Conservation (phyloP, 2,888 invertebrate species). For the Caradrina kadenii region DNA sequence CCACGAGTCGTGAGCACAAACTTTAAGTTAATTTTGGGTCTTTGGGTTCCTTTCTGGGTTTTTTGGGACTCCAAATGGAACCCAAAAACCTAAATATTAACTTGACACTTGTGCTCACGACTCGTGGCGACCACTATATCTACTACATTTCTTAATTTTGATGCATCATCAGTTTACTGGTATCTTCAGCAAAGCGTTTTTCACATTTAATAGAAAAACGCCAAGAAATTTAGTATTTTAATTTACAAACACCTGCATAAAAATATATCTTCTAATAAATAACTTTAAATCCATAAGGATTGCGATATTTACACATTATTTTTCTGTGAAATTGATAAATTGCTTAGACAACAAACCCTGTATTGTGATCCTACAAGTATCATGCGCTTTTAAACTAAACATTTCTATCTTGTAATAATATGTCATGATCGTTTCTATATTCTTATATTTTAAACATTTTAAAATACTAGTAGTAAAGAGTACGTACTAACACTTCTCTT, state of each 20-base stretch:
- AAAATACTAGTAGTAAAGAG: constrained; percentile 38
- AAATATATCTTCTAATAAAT: constrained; percentile 64
- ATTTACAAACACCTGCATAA: constrained; percentile 65
- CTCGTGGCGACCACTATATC: no score
- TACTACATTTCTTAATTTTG: constrained; percentile 12
- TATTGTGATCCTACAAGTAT: constrained; percentile 70
- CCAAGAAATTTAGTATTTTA: constrained; percentile 36
- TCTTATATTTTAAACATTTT: constrained; percentile 30
- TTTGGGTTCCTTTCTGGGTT: no score
- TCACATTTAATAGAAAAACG: constrained; percentile 42
- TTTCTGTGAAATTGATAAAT: constrained; percentile 56
- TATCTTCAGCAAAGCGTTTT: constrained; percentile 14
- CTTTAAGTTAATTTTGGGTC: no score
- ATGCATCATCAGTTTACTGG: constrained; percentile 34
- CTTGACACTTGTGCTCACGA: no score
- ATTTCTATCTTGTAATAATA: constrained; percentile 29
- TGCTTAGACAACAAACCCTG: constrained; percentile 71
- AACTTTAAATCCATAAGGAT: constrained; percentile 55
- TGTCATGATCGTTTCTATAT: constrained; percentile 27
- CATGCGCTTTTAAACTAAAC: constrained; percentile 45
- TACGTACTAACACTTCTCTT: constrained; percentile 26
- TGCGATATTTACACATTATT: constrained; percentile 54
- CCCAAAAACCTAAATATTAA: no score
- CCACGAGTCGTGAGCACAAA: no score
- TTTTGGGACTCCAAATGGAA: no score